phyloP scores from a whole-genome alignment of 1,140 invertebrate genomes.

The Brachionus manjavacas region DNA sequence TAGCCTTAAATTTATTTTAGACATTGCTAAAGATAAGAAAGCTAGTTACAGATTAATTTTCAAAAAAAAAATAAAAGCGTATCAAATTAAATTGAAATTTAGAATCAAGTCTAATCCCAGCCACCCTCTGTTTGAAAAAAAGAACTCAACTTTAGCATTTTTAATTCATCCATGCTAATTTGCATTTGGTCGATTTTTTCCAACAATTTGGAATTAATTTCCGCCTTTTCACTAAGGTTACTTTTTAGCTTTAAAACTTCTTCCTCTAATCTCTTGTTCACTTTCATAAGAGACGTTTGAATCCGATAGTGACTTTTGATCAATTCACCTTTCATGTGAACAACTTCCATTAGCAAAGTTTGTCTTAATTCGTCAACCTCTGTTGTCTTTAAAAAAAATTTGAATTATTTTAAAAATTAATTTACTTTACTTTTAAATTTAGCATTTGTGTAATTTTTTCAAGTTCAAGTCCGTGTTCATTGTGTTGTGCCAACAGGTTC shows the following conservation, averaged over 20 bases:
- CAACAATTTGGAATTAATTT: not conserved
- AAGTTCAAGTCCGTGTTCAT: not conserved
- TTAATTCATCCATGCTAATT: not conserved
- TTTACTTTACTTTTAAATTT: not conserved
- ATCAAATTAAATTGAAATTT: not conserved
- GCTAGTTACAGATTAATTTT: not conserved
- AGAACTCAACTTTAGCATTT: not conserved
- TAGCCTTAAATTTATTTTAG: not conserved
- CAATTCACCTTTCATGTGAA: slow-evolving; percentile 31
- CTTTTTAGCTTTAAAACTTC: slow-evolving; percentile 14
- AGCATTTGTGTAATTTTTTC: not conserved
- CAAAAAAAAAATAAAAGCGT: not conserved
- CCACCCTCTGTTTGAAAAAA: not conserved
- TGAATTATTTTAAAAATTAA: not conserved
- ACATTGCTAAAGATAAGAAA: not conserved
- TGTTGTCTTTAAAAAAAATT: not conserved
- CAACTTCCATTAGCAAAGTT: slow-evolving; percentile 37
- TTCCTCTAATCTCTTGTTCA: slow-evolving; percentile 8
- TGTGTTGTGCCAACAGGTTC: not conserved
- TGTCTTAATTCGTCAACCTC: slow-evolving; percentile 33
- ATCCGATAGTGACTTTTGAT: not conserved
- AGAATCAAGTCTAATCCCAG: not conserved
- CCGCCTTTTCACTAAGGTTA: not conserved
- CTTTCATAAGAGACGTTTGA: slow-evolving; percentile 29
- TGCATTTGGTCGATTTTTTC: not conserved